A percentile compares a stretch with the other conserved stretches of the same genome.
Evolutionary conservation across 1,140 invertebrate genomes (phyloP).

Genomic region (Cydia pomonella): DNA sequence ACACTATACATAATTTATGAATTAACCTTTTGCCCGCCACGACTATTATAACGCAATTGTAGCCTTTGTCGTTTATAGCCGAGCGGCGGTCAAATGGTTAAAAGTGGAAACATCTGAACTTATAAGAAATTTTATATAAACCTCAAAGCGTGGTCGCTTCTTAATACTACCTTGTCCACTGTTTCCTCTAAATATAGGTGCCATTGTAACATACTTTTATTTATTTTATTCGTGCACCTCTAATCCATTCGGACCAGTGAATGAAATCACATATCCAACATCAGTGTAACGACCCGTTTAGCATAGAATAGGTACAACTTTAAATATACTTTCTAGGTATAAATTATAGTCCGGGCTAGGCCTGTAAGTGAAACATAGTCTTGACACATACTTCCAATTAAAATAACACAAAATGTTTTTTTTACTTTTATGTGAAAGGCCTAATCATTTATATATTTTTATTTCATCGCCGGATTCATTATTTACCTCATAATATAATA

Average conservation of each 20-base stretch:
- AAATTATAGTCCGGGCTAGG: not conserved
- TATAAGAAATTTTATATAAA: not conserved
- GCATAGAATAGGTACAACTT: conserved; percentile 27
- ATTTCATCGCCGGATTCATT: not conserved
- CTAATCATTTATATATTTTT: conserved; percentile 1
- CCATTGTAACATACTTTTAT: conserved; percentile 38
- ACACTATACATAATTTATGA: not conserved
- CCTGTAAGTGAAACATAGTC: not conserved
- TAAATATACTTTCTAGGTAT: conserved; percentile 12
- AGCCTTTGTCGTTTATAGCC: too few species aligned
- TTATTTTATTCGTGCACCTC: conserved; percentile 22
- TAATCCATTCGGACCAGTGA: conserved; percentile 36
- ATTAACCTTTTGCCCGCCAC: not conserved
- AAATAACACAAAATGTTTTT: not conserved
- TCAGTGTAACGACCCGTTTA: conserved; percentile 14
- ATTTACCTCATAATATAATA: not conserved
- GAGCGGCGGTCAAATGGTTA: not conserved
- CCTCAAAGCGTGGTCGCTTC: not conserved
- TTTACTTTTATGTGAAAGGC: conserved; percentile 1
- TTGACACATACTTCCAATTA: not conserved
- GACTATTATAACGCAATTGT: too few species aligned
- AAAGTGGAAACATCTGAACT: not conserved
- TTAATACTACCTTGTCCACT: not conserved
- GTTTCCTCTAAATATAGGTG: conserved; percentile 38
- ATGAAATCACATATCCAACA: conserved; percentile 36